Evolutionary conservation across 2,797 vertebrate species (phyloP), one percentile per base, ranked within the genome.

Genomic region (Phalloptychus januarius): DNA sequence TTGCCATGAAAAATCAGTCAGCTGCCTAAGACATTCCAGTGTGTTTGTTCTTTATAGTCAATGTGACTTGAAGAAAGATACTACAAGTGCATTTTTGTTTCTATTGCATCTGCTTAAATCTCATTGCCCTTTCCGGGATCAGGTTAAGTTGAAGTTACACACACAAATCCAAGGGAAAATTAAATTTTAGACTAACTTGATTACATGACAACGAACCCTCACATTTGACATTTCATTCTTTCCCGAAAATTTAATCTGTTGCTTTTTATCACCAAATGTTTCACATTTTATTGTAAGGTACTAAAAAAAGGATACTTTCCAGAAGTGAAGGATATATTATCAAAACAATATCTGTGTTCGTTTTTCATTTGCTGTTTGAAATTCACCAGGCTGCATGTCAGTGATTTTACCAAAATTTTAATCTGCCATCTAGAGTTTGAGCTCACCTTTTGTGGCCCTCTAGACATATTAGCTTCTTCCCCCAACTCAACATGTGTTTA

Each of bases 381-480:
- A 83, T 76, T 82, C 33, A 65, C 79, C 74, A 78, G 79, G 65
- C 76, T 75, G 15, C 65, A 82, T 90, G 90, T 87, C 79, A 87
- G 81, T 18, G 75, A 28, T 70, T 84, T 82, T 84, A 46, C 79
- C 76, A 79, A 80, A 74, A 79, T 85, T 80, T 71, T 76, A 81
- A 83, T 77, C 67, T 70, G 78, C 87, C 75, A 75, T 91, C 50
- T 85, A 71, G 84, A 70, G 86, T 84, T 89, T 86, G 77, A 78
- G 78, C 79, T 69, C 91, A 94, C 87, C 94, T 94, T 95, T 96
- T 96, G 94, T 96, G 93, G 80, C 87, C 50, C 54, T 83, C 72
- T 85, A 88, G 92, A 93, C 93, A 90, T 86, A 83, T 36, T 83
- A 85, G 74, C 76, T 87, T 77, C 79, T 74, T 76, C 67, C 75